Percentiles rank a stretch among this genome's conserved stretches.
phyloP scores from a whole-genome alignment of 37 sponge, comb jelly and placozoan species.

The Geodia barretti region DNA sequence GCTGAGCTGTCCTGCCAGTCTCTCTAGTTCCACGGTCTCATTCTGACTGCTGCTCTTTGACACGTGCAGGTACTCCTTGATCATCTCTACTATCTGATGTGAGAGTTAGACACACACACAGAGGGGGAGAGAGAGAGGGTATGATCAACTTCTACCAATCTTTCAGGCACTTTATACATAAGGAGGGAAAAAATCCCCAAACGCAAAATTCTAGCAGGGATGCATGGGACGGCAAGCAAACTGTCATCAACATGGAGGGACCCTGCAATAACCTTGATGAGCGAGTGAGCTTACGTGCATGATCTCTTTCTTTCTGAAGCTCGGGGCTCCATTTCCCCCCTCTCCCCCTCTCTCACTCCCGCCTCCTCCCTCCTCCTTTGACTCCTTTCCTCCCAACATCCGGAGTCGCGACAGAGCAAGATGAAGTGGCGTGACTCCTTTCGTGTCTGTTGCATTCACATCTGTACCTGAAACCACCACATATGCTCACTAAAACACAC shows the following conservation, averaged over 20 bases:
- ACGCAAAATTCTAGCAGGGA: no score
- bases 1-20: slow-evolving; percentile 52
- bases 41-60: slow-evolving; percentile 27
- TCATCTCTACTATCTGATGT: slow-evolving; percentile 74
- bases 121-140: no score
- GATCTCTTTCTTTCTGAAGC: slow-evolving; percentile 38
- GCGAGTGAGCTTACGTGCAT: not conserved
- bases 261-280: not conserved
- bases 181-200: no score
- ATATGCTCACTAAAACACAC: slow-evolving; percentile 2
- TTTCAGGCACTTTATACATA: no score
- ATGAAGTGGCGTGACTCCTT: slow-evolving; percentile 68
- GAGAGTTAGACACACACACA: no score
- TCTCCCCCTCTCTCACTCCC: slow-evolving; percentile 11
- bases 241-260: not conserved
- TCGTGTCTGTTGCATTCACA: slow-evolving; percentile 37
- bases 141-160: no score
- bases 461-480: slow-evolving; percentile 57
- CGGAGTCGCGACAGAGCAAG: slow-evolving; percentile 64
- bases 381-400: slow-evolving; percentile 2
- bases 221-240: no score
- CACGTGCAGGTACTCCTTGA: slow-evolving; percentile 48
- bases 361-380: slow-evolving; percentile 5
- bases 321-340: not conserved
- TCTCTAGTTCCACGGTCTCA: slow-evolving; percentile 53